Evolutionary conservation across 2,888 invertebrate species (phyloP), one percentile per base, ranked within the genome.

Genomic region (Drosophila neotestacea): DNA sequence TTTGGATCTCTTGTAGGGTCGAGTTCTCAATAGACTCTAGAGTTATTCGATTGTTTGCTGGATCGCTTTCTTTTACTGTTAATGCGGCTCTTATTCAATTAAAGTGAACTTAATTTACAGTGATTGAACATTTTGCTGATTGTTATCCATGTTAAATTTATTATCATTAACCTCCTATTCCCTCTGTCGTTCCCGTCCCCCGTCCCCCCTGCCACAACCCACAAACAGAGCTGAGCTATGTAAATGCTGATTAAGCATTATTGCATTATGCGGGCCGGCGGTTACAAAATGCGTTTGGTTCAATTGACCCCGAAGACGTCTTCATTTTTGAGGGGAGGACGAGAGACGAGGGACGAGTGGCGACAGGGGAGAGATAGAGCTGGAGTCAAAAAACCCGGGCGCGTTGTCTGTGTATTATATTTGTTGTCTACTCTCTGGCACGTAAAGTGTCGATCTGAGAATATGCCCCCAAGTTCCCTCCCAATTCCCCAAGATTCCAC

Each of bases 41-140:
- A 10, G 6, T 11, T 30, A 28, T n/a, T 16, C 22, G 32, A 11
- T 28, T 52, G 13, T 52, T 39, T 39, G 30, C 6, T 10, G 13
- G 27, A 28, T 54, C 39, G 36, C 44, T 46, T 58, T 30, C 36
- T 30, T 4, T 28, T 67, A 48, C 41, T 67, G 55, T 59, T 70
- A 55, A 68, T 71, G 69, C 55, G 66, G 27, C 73, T 64, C 84
- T 90, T 85, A 91, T 91, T 92, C 89, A 92, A 91, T 91, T 91
- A 89, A 88, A 91, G 90, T 91, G 83, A 91, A 91, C 91, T 92
- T 90, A 92, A 92, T 92, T 89, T 85, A 91, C 84, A 66, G 90
- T 91, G 91, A 91, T 92, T 92, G 90, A 85, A 91, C 90, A 83
- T 86, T 75, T 88, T 80, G 73, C 79, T 81, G 78, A 80, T 77